Conservation (phyloP, 1,140 invertebrate species). For the Drosophila parvula region DNA sequence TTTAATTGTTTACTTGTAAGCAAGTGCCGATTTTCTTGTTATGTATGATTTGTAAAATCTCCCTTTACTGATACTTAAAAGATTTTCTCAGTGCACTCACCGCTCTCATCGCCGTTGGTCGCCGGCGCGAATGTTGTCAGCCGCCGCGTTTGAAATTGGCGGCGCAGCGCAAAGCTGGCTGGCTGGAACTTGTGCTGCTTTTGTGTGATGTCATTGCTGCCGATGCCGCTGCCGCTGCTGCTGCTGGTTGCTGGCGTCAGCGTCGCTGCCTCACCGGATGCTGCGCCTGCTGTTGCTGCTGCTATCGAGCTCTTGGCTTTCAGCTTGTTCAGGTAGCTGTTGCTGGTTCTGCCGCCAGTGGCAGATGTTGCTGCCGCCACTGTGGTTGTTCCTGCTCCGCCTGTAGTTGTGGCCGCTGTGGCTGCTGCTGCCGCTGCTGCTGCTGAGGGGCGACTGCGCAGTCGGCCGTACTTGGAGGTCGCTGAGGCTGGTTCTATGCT, state of each 20-base stretch:
- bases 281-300: slow-evolving; percentile 7
- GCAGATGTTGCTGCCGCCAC: slow-evolving; percentile 28
- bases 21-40: no score
- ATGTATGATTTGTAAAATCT: no score
- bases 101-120: slow-evolving; percentile 60
- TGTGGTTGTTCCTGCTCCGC: slow-evolving; percentile 17
- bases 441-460: slow-evolving; percentile 50
- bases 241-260: slow-evolving; percentile 40
- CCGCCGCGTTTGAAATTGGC: slow-evolving; percentile 77
- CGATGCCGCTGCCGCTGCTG: slow-evolving; percentile 27
- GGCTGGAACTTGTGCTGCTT: slow-evolving; percentile 60
- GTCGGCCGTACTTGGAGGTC: slow-evolving; percentile 66
- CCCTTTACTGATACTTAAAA: no score
- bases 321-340: slow-evolving; percentile 56
- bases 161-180: slow-evolving; percentile 68
- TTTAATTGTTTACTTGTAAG: no score
- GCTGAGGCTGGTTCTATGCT: slow-evolving; percentile 46
- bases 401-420: slow-evolving; percentile 9
- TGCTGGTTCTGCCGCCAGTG: slow-evolving; percentile 38
- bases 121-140: slow-evolving; percentile 66
- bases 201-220: slow-evolving; percentile 56
- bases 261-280: slow-evolving; percentile 48
- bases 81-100: slow-evolving; percentile 49
- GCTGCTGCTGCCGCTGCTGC: slow-evolving; percentile 34
- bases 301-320: slow-evolving; percentile 55